Evolutionary conservation across 2,888 invertebrate species (phyloP).

Genomic region (Lampropteryx suffumata): DNA sequence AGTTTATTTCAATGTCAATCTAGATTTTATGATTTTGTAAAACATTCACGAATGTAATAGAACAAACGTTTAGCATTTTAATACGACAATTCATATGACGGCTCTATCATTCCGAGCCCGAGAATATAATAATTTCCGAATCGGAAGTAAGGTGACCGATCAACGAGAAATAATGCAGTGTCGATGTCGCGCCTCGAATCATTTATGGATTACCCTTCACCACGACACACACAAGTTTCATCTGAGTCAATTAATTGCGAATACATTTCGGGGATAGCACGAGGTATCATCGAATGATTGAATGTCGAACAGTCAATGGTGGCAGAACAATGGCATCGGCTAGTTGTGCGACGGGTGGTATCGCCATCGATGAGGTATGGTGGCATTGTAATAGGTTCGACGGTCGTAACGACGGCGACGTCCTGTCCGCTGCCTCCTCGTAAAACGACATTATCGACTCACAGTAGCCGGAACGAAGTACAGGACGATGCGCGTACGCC

Average conservation of each 20-base stretch:
- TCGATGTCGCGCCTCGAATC: constrained; percentile 77
- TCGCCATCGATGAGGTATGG: constrained; percentile 66
- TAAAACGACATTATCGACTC: constrained; percentile 82
- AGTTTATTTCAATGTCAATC: constrained; percentile 40
- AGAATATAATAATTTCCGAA: constrained; percentile 80
- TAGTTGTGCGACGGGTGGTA: constrained; percentile 56
- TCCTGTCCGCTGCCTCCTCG: constrained; percentile 80
- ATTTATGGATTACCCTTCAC: constrained; percentile 67
- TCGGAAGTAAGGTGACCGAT: constrained; percentile 80
- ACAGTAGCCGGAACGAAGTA: constrained; percentile 83
- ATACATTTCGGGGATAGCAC: constrained; percentile 62
- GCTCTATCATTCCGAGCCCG: constrained; percentile 65
- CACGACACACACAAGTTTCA: constrained; percentile 32
- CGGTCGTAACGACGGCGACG: constrained; percentile 81
- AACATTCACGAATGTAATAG: constrained; percentile 61
- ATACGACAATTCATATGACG: constrained; percentile 61
- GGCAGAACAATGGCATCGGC: constrained; percentile 54
- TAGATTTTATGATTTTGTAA: constrained; percentile 51
- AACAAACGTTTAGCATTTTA: constrained; percentile 64
- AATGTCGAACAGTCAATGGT: constrained; percentile 62
- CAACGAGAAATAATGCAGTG: constrained; percentile 77
- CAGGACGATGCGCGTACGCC: constrained; percentile 77
- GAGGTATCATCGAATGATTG: constrained; percentile 45
- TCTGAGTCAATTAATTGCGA: constrained; percentile 28
- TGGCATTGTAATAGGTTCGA: constrained; percentile 79